These are phyloP conservation scores for Scolopax mira DNA, from an alignment of 2,113 vertebrate genomes.

Conservation along the genomic window DNA sequence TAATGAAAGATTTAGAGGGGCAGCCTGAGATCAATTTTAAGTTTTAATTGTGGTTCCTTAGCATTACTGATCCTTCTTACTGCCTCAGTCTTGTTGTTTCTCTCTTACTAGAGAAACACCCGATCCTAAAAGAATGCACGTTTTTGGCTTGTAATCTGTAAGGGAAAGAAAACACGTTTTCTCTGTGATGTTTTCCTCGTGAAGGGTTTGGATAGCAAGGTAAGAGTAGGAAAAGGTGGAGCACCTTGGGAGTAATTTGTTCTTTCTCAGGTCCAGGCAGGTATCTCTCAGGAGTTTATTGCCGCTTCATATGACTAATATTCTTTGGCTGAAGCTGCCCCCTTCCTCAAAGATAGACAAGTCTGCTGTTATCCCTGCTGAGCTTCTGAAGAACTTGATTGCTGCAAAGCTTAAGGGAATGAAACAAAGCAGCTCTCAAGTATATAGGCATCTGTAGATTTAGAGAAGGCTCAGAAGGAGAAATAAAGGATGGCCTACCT, in stretches of 20 bases:
- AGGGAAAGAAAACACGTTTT: not conserved
- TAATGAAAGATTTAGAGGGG: not conserved
- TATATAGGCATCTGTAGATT: not conserved
- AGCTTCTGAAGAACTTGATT: not conserved
- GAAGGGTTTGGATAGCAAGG: not conserved
- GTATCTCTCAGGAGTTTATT: not conserved
- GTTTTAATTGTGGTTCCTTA: conserved; percentile 14
- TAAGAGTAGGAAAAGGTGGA: not conserved
- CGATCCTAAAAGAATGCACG: not conserved
- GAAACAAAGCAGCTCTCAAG: not conserved
- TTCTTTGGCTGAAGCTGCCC: not conserved
- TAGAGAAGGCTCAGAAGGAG: not conserved
- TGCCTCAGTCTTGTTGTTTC: not conserved
- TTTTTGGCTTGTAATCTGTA: not conserved
- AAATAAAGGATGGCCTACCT: not conserved
- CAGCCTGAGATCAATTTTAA: not conserved
- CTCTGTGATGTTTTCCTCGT: not conserved
- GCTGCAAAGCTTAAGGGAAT: not conserved
- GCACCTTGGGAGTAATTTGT: not conserved
- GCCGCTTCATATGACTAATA: not conserved
- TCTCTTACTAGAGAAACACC: not conserved
- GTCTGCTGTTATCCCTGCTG: not conserved
- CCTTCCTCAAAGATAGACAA: not conserved
- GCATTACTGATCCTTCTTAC: not conserved
- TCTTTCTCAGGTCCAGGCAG: not conserved